Conservation (phyloP, 2,888 invertebrate species). For the Limnephilus rhombicus region DNA sequence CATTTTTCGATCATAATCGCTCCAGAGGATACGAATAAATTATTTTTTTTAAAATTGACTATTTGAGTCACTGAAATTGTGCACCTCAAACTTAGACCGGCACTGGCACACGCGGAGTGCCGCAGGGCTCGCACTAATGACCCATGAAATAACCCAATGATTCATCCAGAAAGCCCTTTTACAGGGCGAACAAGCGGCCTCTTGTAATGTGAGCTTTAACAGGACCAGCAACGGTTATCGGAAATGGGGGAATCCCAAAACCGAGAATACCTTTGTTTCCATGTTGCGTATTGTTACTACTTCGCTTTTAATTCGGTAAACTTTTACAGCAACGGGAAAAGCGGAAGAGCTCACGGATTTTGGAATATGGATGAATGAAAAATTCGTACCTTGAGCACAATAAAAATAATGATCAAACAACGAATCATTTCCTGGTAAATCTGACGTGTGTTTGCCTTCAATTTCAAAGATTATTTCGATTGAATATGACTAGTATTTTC, state of each 20-base stretch:
- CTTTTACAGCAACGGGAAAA: neutral
- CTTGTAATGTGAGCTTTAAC: conserved; percentile 53
- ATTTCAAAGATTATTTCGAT: too few species aligned
- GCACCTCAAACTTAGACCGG: neutral
- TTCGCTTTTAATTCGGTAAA: neutral
- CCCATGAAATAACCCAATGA: conserved; percentile 51
- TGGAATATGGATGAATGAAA: neutral
- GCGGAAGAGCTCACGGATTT: neutral
- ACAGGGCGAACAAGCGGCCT: conserved; percentile 51
- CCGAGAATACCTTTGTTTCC: neutral
- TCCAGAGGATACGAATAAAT: too few species aligned
- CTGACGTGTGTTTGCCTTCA: too few species aligned
- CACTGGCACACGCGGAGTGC: conserved; percentile 10
- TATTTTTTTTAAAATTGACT: neutral
- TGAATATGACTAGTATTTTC: too few species aligned
- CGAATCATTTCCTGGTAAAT: neutral
- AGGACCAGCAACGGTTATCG: conserved; percentile 14
- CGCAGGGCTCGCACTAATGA: conserved; percentile 57
- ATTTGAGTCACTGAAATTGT: neutral
- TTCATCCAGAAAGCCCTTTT: conserved; percentile 53
- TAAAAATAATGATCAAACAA: neutral
- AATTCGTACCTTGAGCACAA: neutral
- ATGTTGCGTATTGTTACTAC: conserved; percentile 9
- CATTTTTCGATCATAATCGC: too few species aligned
- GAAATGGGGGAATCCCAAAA: conserved; percentile 7